These are phyloP conservation scores for Dufourea novaeangliae DNA, from an alignment of 1,140 invertebrate genomes.

Conservation along the genomic window DNA sequence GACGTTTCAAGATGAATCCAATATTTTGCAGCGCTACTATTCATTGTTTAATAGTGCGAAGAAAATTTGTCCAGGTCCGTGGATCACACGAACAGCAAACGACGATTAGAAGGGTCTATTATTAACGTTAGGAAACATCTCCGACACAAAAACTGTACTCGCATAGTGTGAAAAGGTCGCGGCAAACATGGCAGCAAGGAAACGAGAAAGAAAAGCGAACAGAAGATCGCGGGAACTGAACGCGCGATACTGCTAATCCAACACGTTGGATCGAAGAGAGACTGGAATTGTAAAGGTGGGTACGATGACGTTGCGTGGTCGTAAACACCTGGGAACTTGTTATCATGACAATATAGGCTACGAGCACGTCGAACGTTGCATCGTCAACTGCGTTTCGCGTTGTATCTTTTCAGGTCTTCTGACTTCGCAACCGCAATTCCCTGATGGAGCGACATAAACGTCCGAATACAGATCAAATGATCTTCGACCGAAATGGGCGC, in stretches of 20 bases:
- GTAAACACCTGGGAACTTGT: constrained; percentile 57
- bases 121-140: not conserved
- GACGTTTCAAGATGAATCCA: too few relatives aligned
- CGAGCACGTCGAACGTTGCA: constrained; percentile 32
- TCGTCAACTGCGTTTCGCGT: constrained; percentile 11
- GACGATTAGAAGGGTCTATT: too few relatives aligned
- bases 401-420: not conserved
- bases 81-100: not conserved
- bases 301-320: constrained; percentile 58
- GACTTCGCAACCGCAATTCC: not conserved
- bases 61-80: not conserved
- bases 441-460: not conserved
- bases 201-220: not conserved
- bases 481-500: too few relatives aligned
- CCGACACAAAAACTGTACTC: not conserved
- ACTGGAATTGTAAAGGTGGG: constrained; percentile 50
- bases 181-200: not conserved
- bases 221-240: not conserved
- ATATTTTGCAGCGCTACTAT: too few relatives aligned
- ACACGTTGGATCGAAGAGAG: not conserved
- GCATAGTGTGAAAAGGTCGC: not conserved
- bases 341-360: constrained; percentile 38
- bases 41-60: not conserved
- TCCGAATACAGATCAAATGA: not conserved
- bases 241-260: not conserved